Percentiles rank a stretch among this genome's conserved stretches.
phyloP scores from a whole-genome alignment of 30 jellyfish, hydroid and myxozoan species.

The Hydractinia symbiolongicarpus region DNA sequence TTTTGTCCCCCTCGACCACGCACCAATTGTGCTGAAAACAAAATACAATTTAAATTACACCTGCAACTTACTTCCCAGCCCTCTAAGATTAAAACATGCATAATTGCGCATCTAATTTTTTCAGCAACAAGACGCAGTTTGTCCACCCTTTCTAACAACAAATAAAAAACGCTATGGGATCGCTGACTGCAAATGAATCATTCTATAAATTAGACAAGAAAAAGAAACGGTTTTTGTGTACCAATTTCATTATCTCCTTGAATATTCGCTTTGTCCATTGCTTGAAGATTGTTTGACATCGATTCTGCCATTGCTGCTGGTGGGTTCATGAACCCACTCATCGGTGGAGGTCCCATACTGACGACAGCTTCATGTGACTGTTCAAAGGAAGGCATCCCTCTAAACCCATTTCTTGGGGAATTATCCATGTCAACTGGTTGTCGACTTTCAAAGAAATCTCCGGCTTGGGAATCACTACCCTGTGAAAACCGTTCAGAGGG shows the following conservation, averaged over 20 bases:
- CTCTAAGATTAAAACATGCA: too few species aligned
- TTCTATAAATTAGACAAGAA: too few species aligned
- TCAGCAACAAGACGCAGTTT: too few species aligned
- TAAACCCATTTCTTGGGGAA: background rate
- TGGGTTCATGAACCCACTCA: background rate
- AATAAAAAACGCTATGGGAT: too few species aligned
- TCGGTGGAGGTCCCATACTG: conserved; percentile 6
- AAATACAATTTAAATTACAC: too few species aligned
- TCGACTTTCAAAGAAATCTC: conserved; percentile 11
- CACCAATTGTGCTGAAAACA: too few species aligned
- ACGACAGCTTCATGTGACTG: background rate
- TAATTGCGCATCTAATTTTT: too few species aligned
- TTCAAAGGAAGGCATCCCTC: background rate
- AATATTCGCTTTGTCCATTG: conserved; percentile 6
- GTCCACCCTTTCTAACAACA: too few species aligned
- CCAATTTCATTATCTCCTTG: conserved; percentile 8
- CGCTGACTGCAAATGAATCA: too few species aligned
- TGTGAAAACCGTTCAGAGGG: background rate
- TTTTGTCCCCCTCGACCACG: too few species aligned
- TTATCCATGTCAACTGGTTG: background rate
- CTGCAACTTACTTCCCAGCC: too few species aligned
- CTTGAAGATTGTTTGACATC: conserved; percentile 1
- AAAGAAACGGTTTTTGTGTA: background rate
- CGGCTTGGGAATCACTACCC: background rate
- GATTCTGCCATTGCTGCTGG: background rate